Percentiles rank a stretch among this genome's conserved stretches.
phyloP scores from a whole-genome alignment of 53 echinoderm and acorn worm species.

The Apostichopus leukothele region DNA sequence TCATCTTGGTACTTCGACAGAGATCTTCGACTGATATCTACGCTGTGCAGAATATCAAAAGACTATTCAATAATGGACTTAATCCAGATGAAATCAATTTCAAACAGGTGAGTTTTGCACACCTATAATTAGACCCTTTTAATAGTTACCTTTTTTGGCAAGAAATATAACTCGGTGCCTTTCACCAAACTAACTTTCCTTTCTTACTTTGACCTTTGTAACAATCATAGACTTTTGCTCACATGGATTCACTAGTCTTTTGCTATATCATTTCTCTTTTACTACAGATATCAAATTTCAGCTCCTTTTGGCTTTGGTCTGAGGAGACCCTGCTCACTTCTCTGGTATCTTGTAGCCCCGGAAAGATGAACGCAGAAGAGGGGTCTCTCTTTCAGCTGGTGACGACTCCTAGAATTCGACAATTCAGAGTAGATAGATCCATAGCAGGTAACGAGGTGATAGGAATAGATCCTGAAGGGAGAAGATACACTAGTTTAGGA shows the following conservation, averaged over 20 bases:
- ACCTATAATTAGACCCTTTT: background rate
- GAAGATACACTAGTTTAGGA: too few species aligned
- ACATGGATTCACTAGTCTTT: too few species aligned
- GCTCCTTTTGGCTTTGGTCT: constrained; percentile 60
- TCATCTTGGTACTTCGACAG: constrained; percentile 18
- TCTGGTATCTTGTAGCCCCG: constrained; percentile 17
- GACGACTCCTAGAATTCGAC: constrained; percentile 12
- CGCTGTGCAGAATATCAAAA: constrained; percentile 9
- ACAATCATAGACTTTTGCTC: too few species aligned
- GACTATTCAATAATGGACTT: background rate
- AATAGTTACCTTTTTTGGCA: too few species aligned
- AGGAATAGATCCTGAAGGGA: too few species aligned
- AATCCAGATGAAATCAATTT: background rate
- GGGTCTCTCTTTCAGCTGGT: background rate
- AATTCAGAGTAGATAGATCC: background rate
- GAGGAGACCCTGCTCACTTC: constrained; percentile 56
- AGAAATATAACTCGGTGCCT: too few species aligned
- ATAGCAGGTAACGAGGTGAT: background rate
- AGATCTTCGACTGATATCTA: constrained; percentile 16
- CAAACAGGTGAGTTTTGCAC: background rate
- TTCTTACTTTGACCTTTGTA: too few species aligned
- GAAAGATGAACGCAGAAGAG: background rate
- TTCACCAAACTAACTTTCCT: too few species aligned
- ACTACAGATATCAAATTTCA: constrained; percentile 28
- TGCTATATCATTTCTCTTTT: background rate